These are phyloP conservation scores for Steromphala cineraria DNA, from an alignment of 2,888 invertebrate genomes.

Conservation along the genomic window DNA sequence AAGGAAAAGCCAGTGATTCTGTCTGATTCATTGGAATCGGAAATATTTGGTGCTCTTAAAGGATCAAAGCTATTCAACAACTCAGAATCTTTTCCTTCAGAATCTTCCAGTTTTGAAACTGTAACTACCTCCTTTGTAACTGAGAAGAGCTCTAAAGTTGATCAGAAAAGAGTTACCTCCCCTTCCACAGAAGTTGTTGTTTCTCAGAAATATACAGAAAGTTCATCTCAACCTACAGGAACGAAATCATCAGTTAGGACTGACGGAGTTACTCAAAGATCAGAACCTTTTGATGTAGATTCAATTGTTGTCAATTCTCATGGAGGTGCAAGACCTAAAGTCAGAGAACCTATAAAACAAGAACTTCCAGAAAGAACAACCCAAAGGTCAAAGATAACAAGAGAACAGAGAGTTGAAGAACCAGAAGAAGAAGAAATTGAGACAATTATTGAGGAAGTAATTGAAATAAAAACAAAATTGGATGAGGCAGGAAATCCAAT, in stretches of 20 bases:
- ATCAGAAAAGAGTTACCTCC: background rate
- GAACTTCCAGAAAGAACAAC: too few species aligned
- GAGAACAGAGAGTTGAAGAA: background rate
- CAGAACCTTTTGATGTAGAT: constrained; percentile 26
- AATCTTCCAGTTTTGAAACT: background rate
- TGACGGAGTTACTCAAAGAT: constrained; percentile 14
- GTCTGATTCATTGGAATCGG: background rate
- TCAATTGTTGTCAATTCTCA: constrained; percentile 27
- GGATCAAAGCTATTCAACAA: background rate
- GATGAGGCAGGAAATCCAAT: background rate
- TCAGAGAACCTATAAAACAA: background rate
- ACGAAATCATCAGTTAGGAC: background rate
- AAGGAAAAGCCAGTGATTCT: constrained; percentile 1
- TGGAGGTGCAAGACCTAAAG: constrained; percentile 20
- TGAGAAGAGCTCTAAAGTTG: too few species aligned
- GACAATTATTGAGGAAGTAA: background rate
- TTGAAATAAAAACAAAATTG: background rate
- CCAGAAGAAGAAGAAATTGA: background rate
- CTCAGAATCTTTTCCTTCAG: background rate
- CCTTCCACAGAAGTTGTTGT: background rate
- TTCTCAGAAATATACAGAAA: background rate
- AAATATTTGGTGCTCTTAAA: constrained; percentile 10
- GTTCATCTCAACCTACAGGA: background rate
- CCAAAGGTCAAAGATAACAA: too few species aligned
- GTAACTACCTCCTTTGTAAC: background rate